Evolutionary conservation across 2,797 vertebrate genomes (phyloP).

Genomic region (Cetoscarus ocellatus): DNA sequence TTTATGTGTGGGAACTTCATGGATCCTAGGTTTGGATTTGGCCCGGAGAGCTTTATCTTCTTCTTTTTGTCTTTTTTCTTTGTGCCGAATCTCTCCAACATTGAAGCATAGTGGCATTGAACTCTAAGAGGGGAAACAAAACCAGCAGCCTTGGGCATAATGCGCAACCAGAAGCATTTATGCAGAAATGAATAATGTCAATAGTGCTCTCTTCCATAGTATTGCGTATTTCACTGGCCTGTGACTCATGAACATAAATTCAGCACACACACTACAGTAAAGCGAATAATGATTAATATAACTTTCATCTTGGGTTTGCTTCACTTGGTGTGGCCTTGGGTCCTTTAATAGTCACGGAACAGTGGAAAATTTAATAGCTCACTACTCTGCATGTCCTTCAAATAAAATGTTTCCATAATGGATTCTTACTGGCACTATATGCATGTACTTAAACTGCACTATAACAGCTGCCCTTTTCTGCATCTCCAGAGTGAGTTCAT

Average conservation of each 20-base stretch:
- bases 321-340: constrained; percentile 76
- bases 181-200: constrained; percentile 75
- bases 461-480: constrained; percentile 50
- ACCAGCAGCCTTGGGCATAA: constrained; percentile 56
- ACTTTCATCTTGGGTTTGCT: constrained; percentile 78
- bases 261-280: constrained; percentile 60
- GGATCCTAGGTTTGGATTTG: constrained; percentile 29
- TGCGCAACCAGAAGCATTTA: constrained; percentile 67
- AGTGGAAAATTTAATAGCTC: constrained; percentile 66
- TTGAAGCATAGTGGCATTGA: constrained; percentile 38
- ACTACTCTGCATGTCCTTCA: constrained; percentile 78
- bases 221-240: constrained; percentile 66
- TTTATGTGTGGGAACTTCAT: constrained; percentile 44
- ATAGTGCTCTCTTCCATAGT: constrained; percentile 71
- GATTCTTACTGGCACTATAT: constrained; percentile 38
- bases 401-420: constrained; percentile 70
- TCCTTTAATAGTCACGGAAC: constrained; percentile 70
- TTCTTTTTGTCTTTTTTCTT: constrained; percentile 4
- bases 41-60: background rate
- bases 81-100: constrained; percentile 22
- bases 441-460: constrained; percentile 20
- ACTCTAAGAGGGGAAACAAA: constrained; percentile 37
- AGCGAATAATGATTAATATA: constrained; percentile 76
- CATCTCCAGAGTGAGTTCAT: constrained; percentile 47
- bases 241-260: constrained; percentile 75